phyloP scores from a whole-genome alignment of 2,888 invertebrate genomes.

The Chrysomela aeneicollis region DNA sequence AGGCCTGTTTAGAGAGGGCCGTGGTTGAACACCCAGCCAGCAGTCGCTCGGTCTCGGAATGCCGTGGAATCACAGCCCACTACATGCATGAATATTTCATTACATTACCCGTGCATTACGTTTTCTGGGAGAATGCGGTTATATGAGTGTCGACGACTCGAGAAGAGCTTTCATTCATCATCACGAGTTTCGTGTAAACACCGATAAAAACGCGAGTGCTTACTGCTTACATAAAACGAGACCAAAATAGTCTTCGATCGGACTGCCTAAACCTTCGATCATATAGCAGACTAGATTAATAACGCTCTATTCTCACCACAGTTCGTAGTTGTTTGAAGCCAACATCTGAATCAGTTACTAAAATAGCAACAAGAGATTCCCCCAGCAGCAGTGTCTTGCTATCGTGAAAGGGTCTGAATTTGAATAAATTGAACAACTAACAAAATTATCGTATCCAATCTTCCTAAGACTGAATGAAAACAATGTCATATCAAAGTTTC shows the following conservation, averaged over 20 bases:
- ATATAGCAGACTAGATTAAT: too few relatives aligned
- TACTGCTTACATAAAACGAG: not conserved
- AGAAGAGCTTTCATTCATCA: constrained; percentile 24
- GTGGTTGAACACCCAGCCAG: constrained; percentile 16
- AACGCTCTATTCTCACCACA: too few relatives aligned
- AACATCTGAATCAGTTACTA: too few relatives aligned
- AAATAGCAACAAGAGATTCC: too few relatives aligned
- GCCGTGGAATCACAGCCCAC: constrained; percentile 12
- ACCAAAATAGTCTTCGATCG: not conserved
- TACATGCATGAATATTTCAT: constrained; percentile 4
- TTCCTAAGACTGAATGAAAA: too few relatives aligned
- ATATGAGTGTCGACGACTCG: not conserved
- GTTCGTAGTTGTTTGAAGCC: too few relatives aligned
- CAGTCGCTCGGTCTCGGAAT: constrained; percentile 22
- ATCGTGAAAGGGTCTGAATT: too few relatives aligned
- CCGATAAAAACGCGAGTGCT: constrained; percentile 17
- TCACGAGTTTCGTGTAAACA: constrained; percentile 27
- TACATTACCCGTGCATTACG: not conserved
- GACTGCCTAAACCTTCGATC: not conserved
- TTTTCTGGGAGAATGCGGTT: not conserved
- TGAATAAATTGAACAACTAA: too few relatives aligned
- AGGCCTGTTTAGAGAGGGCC: too few relatives aligned
- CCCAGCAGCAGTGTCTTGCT: too few relatives aligned
- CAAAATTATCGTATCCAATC: too few relatives aligned
- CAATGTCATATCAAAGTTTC: too few relatives aligned